A percentile compares a stretch with the other conserved stretches of the same genome.
These are phyloP conservation scores for Tachyglossus aculeatus DNA, from an alignment of 2,797 vertebrate species.

Conservation along the genomic window DNA sequence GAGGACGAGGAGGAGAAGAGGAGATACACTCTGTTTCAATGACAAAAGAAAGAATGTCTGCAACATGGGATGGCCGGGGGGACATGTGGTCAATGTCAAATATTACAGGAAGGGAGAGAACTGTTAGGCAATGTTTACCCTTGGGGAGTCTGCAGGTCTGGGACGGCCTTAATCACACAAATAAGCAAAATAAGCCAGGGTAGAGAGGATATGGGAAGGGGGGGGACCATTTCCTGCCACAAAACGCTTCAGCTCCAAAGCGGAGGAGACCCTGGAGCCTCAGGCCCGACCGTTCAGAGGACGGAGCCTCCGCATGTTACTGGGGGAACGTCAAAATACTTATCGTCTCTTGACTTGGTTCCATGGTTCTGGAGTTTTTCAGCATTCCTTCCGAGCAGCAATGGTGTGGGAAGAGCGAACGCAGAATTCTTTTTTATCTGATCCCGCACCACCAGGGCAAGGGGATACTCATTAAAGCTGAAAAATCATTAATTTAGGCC, in stretches of 20 bases:
- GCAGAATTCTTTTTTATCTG: no score
- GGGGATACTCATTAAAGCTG: no score
- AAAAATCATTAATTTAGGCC: no score
- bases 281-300: neutral
- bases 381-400: no score
- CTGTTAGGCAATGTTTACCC: constrained; percentile 27
- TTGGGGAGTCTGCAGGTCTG: neutral
- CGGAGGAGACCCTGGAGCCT: neutral
- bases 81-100: neutral
- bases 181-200: neutral
- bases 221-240: neutral
- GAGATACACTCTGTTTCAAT: neutral
- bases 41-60: neutral
- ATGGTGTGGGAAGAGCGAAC: no score
- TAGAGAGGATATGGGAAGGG: accelerated
- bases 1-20: constrained; percentile 1
- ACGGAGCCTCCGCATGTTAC: no score
- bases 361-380: neutral
- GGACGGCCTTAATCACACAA: neutral
- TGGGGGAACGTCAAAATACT: no score
- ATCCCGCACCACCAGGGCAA: no score
- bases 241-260: neutral
- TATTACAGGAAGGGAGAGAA: neutral
- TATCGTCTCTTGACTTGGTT: neutral
- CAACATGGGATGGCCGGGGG: neutral